phyloP scores from a whole-genome alignment of 2,797 vertebrate species.

The Molossus alvarezi region DNA sequence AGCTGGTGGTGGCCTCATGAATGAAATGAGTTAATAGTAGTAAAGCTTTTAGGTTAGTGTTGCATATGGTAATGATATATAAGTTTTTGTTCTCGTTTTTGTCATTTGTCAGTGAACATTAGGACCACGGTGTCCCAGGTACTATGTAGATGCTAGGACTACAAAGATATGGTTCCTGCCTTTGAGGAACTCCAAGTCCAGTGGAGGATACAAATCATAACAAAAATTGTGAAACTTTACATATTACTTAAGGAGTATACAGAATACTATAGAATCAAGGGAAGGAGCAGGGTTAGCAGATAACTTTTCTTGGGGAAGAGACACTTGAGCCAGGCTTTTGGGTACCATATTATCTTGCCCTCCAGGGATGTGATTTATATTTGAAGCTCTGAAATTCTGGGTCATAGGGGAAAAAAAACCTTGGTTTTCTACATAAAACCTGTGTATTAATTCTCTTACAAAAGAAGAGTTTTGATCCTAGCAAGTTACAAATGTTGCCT shows the following conservation, averaged over 20 bases:
- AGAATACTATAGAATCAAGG: not conserved
- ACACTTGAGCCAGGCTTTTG: not conserved
- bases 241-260: not conserved
- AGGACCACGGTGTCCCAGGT: not conserved
- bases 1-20: not conserved
- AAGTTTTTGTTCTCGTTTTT: not conserved
- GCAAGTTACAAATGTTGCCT: not conserved
- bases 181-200: not conserved
- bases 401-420: not conserved
- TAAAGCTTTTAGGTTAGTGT: not conserved
- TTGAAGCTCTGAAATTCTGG: not conserved
- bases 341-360: not conserved
- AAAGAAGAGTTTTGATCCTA: not conserved
- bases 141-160: not conserved
- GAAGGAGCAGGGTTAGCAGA: not conserved
- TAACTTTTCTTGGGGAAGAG: not conserved
- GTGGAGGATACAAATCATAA: conserved; percentile 10
- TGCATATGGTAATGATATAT: not conserved
- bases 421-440: not conserved
- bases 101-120: not conserved
- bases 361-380: too few relatives aligned
- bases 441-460: not conserved
- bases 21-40: not conserved
- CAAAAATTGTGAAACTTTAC: not conserved
- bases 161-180: not conserved